A percentile compares a stretch with the other conserved stretches of the same genome.
These are phyloP conservation scores for Tokudaia muenninki DNA, from an alignment of 2,797 vertebrate genomes.

Conservation along the genomic window DNA sequence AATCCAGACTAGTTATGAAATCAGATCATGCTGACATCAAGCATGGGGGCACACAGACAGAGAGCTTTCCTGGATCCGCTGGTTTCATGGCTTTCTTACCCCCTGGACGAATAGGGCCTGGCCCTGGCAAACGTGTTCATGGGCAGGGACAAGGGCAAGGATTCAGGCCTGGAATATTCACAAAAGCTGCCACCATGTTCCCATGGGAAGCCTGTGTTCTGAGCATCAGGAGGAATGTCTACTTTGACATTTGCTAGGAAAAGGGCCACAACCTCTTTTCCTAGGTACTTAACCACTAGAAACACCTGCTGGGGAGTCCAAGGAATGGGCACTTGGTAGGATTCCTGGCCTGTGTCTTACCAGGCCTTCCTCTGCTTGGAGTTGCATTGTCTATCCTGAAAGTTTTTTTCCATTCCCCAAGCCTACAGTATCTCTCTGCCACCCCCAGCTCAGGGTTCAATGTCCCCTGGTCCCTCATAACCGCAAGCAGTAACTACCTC, in stretches of 20 bases:
- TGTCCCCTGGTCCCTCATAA: not conserved
- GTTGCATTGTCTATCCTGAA: not conserved
- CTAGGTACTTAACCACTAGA: too few relatives aligned
- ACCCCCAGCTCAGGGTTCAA: not conserved
- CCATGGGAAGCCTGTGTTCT: not conserved
- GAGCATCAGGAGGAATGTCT: not conserved
- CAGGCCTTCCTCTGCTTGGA: not conserved
- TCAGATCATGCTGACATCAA: constrained; percentile 17
- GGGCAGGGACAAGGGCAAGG: not conserved
- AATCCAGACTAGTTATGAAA: constrained; percentile 74
- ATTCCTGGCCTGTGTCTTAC: not conserved
- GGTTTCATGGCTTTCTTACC: not conserved
- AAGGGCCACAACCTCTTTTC: not conserved
- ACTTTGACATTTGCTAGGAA: not conserved
- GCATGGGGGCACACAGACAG: not conserved
- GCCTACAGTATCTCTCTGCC: not conserved
- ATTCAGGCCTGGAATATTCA: not conserved
- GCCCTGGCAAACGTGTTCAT: rapidly evolving
- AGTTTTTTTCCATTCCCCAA: not conserved
- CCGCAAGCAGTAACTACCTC: not conserved
- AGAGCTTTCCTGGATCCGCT: not conserved
- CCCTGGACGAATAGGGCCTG: not conserved
- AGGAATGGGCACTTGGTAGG: rapidly evolving
- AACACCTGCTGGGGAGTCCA: not conserved
- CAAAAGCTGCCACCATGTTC: not conserved